Evolutionary conservation across 2,888 invertebrate genomes (phyloP), one percentile per base, ranked within the genome.

Genomic region (Melanotus villosus): DNA sequence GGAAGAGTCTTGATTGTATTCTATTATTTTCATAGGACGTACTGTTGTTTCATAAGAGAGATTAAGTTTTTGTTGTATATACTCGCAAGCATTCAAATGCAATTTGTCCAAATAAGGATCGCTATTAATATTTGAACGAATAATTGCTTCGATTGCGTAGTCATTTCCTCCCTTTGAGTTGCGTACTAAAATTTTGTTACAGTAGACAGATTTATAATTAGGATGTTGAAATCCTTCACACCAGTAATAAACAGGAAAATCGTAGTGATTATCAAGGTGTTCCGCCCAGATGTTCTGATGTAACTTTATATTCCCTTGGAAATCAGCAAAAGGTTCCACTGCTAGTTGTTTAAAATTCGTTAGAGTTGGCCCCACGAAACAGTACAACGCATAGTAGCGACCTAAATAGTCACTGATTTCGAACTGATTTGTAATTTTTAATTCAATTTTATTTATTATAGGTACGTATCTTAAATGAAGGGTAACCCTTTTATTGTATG

Each of bases 181-280:
- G 5, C 12, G 14, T 1, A 60, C 63, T 19, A 70, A 34, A 7
- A 70, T 59, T 30, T 16, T 54, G 10, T 70, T 65, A 23, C 73
- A 70, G 9, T 36, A 10, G 5, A 70, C 34, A 2, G 32, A 36
- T 9, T 43, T 30, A 5, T 58, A 16, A 10, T 73, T 23, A 0
- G 70, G 73, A 12, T 68, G 68, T 14, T 50, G 43, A 30, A 72
- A 75, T 2, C 71, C 75, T 59, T 70, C 60, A 43, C 75, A 75
- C 73, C 75, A 73, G 34, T 75, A 73, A n/a, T 65, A 60, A 1
- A 68, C 71, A 7, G 62, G 62, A 38, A 38, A 38, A 2, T 38
- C 5, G n/a, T 12, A 9, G 7, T 2, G 34, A n/a, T 34, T 9
- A 9, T n/a, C 9, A 9, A 9, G 5, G 2, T 10, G n/a, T 10